Conservation (phyloP, 1,140 invertebrate genomes). For the Coenobita brevimanus region DNA sequence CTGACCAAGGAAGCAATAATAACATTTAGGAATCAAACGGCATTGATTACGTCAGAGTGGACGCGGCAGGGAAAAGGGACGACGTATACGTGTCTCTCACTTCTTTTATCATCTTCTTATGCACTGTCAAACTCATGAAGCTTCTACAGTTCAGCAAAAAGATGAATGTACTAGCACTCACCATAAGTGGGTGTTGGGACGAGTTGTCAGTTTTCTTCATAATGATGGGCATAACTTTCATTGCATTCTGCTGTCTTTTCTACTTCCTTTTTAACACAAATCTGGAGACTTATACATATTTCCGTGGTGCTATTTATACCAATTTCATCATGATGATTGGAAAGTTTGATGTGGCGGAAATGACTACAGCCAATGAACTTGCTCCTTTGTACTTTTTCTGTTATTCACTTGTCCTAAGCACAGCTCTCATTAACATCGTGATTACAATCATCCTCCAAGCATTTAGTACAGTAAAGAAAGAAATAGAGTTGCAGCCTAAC, state of each 20-base stretch:
- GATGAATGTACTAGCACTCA: slow-evolving; percentile 58
- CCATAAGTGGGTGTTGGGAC: slow-evolving; percentile 59
- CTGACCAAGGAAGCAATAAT: too few relatives aligned
- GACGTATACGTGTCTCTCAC: slow-evolving; percentile 41
- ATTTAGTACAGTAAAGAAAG: slow-evolving; percentile 72
- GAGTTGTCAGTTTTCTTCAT: slow-evolving; percentile 63
- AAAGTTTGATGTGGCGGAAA: slow-evolving; percentile 73
- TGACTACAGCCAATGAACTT: slow-evolving; percentile 74
- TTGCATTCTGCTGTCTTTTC: slow-evolving; percentile 61
- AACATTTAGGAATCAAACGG: slow-evolving; percentile 58
- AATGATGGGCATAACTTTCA: slow-evolving; percentile 59
- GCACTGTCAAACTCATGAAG: slow-evolving; percentile 62
- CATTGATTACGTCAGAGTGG: slow-evolving; percentile 63
- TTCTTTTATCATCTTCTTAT: slow-evolving; percentile 56
- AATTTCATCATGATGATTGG: slow-evolving; percentile 67
- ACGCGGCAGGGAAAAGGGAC: slow-evolving; percentile 42
- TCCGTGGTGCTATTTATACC: slow-evolving; percentile 42
- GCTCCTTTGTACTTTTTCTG: slow-evolving; percentile 76
- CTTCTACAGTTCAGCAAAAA: slow-evolving; percentile 67
- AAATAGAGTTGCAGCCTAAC: slow-evolving; percentile 47
- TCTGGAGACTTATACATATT: slow-evolving; percentile 41
- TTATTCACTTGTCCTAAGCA: slow-evolving; percentile 76
- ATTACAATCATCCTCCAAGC: slow-evolving; percentile 77
- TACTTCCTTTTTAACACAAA: slow-evolving; percentile 45
- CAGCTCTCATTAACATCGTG: slow-evolving; percentile 78